phyloP scores from a whole-genome alignment of 2,113 vertebrate genomes.

The Ariopsis seemanni region DNA sequence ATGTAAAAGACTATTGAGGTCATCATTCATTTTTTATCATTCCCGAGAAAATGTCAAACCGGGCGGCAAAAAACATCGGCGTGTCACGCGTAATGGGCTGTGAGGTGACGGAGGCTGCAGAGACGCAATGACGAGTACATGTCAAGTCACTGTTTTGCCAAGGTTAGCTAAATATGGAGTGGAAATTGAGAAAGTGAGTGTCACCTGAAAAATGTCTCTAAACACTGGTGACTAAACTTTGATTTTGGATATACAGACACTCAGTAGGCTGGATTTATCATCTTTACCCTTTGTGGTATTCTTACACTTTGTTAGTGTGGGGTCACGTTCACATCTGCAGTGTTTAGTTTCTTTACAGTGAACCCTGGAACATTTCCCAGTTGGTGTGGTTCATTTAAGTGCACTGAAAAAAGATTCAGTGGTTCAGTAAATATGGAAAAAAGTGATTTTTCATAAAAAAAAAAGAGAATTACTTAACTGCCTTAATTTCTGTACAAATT shows the following conservation, averaged over 20 bases:
- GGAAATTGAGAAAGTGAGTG: neutral
- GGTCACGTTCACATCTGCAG: neutral
- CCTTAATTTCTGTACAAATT: neutral
- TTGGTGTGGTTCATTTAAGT: neutral
- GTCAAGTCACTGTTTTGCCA: slow-evolving; percentile 12
- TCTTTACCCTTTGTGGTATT: neutral
- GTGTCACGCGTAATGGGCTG: slow-evolving; percentile 45
- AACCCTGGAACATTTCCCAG: neutral
- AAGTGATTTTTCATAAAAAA: neutral
- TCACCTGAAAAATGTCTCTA: neutral
- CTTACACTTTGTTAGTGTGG: neutral
- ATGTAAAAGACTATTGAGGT: slow-evolving; percentile 61
- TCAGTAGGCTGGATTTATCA: neutral
- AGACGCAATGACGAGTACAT: slow-evolving; percentile 8
- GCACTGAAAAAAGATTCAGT: neutral
- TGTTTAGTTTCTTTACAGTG: neutral
- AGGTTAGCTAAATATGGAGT: neutral
- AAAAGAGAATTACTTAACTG: neutral
- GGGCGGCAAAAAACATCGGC: slow-evolving; percentile 46
- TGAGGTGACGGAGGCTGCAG: neutral
- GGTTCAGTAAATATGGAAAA: neutral
- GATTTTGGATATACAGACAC: neutral
- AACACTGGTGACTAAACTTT: neutral
- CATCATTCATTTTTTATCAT: slow-evolving; percentile 61
- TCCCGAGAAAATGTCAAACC: slow-evolving; percentile 57